These are phyloP conservation scores for Telmatochromis sp. DNA, from an alignment of 2,113 vertebrate genomes.

Conservation along the genomic window DNA sequence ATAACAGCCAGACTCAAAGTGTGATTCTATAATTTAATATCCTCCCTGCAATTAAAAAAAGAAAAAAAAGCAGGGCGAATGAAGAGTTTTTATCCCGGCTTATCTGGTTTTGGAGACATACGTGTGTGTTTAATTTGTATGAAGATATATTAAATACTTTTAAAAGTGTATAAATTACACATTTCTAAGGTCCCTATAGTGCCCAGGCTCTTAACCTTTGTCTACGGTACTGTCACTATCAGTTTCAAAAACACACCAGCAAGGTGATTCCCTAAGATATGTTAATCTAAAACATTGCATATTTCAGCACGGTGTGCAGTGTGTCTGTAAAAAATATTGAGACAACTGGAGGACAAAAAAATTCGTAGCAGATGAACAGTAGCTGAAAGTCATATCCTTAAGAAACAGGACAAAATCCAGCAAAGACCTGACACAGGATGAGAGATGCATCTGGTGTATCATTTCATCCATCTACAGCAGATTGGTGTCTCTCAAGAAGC, in stretches of 20 bases:
- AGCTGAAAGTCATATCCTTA: background rate
- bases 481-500: background rate
- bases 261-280: background rate
- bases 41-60: background rate
- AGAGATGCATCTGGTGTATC: background rate
- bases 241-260: background rate
- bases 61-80: background rate
- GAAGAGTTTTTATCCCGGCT: background rate
- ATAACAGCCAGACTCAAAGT: background rate
- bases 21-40: background rate
- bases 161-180: background rate
- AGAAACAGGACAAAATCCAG: background rate
- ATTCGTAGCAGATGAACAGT: background rate
- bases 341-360: background rate
- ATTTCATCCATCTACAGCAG: background rate
- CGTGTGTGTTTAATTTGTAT: background rate
- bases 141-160: background rate
- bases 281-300: background rate
- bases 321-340: background rate
- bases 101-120: background rate
- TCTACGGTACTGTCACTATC: background rate
- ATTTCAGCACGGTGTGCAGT: background rate
- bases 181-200: background rate
- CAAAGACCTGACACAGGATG: background rate
- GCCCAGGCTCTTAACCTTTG: background rate